phyloP scores from a whole-genome alignment of 2,888 invertebrate genomes.

The Urechis unicinctus region DNA sequence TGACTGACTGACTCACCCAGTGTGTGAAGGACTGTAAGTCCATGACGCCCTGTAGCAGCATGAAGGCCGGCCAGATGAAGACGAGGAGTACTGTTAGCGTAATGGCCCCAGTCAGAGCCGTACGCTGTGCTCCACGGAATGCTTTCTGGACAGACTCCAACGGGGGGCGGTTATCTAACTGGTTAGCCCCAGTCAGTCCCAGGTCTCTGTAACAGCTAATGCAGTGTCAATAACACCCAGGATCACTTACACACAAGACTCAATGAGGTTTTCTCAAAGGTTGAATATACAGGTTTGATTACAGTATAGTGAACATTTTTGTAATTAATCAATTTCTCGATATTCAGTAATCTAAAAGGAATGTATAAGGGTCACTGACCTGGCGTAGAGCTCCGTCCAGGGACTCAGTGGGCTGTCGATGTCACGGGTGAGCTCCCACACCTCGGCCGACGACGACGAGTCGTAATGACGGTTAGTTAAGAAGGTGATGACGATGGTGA shows the following conservation, averaged over 20 bases:
- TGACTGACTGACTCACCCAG: not conserved
- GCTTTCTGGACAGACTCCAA: not conserved
- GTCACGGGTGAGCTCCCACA: conserved; percentile 50
- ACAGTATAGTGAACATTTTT: too few relatives aligned
- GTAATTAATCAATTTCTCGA: too few relatives aligned
- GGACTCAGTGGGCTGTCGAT: conserved; percentile 51
- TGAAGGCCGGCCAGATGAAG: not conserved
- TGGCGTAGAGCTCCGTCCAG: conserved; percentile 48
- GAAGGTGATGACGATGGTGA: conserved; percentile 37
- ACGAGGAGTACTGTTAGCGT: not conserved
- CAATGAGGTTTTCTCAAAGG: too few relatives aligned
- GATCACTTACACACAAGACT: too few relatives aligned
- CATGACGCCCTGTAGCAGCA: not conserved
- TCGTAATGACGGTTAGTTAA: conserved; percentile 5
- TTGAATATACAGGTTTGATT: too few relatives aligned
- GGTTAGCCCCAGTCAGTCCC: not conserved
- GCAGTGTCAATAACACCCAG: too few relatives aligned
- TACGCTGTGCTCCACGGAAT: not conserved
- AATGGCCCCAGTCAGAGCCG: not conserved
- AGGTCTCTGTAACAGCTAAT: not conserved
- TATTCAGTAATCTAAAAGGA: too few relatives aligned
- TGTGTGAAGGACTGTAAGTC: not conserved
- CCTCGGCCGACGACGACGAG: conserved; percentile 22
- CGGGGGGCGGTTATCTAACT: not conserved
- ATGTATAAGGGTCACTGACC: too few relatives aligned